Evolutionary conservation across 2,113 vertebrate genomes (phyloP), one percentile per base, ranked within the genome.

Genomic region (Urocynchramus pylzowi): DNA sequence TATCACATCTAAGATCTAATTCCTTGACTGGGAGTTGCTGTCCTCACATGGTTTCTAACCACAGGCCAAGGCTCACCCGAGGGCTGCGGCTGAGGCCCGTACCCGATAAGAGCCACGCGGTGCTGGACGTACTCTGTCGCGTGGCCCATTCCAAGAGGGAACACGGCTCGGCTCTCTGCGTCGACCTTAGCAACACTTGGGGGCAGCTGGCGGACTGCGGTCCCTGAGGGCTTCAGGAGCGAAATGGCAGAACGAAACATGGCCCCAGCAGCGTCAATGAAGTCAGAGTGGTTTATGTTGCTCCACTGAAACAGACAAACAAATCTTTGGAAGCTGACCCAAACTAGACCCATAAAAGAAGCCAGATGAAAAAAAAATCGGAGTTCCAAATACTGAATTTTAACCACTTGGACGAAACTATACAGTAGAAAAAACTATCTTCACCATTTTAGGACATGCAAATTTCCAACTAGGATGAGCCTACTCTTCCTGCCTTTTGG

Each of bases 71-170:
- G 3, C 13, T 47, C 73, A 11, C 33, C 13, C 64, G 13, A 37
- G 57, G 28, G 64, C 42, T 35, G 1, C 44, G 30, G 1, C 5
- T 10, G 21, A 28, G 54, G 21, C 16, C 84, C 98, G 98, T 98
- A 99, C 99, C 99, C 99, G 15, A 99, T 98, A 14, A 99, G 98
- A 7, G 98, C 99, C 82, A 99, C 96, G 1, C 99, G 98, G 90
- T 99, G 99, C 89, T 98, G 98, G 86, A 99, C 98, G 3, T 99
- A 99, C 97, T 99, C 98, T 0, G 99, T 98, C 0, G 99, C 99
- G 2, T 99, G 99, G 30, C 99, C 99, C 97, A 99, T 87, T 44
- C 99, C 99, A 16, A 99, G 98, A 3, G 99, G 99, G 96, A 99
- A 99, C 97, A 97, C 97, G 49, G 99, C 98, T 85, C 99, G 96